Conservation (phyloP, 2,113 vertebrate genomes). For the Nansenia antarctica region DNA sequence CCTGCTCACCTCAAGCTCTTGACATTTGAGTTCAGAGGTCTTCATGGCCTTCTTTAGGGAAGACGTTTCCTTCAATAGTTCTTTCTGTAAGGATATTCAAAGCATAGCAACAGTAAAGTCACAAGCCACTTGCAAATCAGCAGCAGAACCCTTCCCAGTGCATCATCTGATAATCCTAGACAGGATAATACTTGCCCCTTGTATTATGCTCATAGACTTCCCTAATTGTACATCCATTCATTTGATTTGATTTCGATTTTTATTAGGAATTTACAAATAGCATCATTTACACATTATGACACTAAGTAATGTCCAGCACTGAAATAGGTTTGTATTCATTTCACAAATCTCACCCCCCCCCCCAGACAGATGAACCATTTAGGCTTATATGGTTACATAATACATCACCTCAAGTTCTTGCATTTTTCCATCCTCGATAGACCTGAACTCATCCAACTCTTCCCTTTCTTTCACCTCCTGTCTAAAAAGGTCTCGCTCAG, state of each 20-base stretch:
- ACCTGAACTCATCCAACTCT: background rate
- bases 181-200: background rate
- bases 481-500: conserved; percentile 33
- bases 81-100: conserved; percentile 75
- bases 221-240: background rate
- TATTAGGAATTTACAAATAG: background rate
- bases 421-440: background rate
- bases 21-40: conserved; percentile 74
- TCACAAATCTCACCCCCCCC: no score
- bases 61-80: conserved; percentile 82
- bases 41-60: conserved; percentile 76
- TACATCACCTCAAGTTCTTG: background rate
- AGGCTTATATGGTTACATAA: background rate
- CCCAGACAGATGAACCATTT: no score
- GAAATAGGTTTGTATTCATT: no score
- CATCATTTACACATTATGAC: background rate
- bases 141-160: background rate
- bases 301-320: background rate
- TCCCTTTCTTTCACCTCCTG: background rate
- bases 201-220: background rate
- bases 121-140: background rate
- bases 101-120: conserved; percentile 26
- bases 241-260: background rate
- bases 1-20: conserved; percentile 80
- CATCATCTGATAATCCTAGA: background rate